Conservation (phyloP, 2,888 invertebrate genomes). For the Ceraclea dissimilis region DNA sequence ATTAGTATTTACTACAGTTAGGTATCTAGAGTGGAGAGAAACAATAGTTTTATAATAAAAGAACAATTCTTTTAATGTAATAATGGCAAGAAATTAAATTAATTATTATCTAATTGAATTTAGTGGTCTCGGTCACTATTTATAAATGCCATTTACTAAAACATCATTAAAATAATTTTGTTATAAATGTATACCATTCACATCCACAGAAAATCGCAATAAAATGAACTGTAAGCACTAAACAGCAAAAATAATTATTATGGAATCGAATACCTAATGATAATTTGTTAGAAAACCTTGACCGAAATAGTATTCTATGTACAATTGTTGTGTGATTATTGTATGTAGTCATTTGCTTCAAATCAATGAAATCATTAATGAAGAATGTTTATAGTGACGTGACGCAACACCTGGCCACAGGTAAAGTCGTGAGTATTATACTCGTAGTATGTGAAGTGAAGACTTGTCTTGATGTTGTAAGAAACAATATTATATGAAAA, state of each 20-base stretch:
- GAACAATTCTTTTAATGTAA: too few relatives aligned
- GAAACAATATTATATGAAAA: too few relatives aligned
- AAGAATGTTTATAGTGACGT: background rate
- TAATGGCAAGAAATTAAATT: too few relatives aligned
- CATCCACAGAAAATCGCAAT: too few relatives aligned
- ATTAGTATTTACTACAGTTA: too few relatives aligned
- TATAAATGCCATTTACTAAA: too few relatives aligned
- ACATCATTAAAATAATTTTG: too few relatives aligned
- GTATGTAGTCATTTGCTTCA: constrained; percentile 1
- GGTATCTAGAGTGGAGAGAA: too few relatives aligned
- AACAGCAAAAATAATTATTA: background rate
- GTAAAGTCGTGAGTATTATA: background rate
- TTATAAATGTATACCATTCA: too few relatives aligned
- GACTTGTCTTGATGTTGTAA: background rate
- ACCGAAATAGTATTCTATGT: background rate
- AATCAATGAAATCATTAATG: background rate
- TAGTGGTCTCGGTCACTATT: too few relatives aligned
- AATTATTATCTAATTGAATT: too few relatives aligned
- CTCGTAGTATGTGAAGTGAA: background rate
- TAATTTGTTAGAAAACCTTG: background rate
- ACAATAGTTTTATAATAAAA: too few relatives aligned
- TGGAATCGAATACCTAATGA: background rate
- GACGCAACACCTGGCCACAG: background rate
- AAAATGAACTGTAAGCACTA: background rate
- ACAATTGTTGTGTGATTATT: background rate